Evolutionary conservation across 1,140 invertebrate genomes (phyloP).

Genomic region (Contarinia nasturtii): DNA sequence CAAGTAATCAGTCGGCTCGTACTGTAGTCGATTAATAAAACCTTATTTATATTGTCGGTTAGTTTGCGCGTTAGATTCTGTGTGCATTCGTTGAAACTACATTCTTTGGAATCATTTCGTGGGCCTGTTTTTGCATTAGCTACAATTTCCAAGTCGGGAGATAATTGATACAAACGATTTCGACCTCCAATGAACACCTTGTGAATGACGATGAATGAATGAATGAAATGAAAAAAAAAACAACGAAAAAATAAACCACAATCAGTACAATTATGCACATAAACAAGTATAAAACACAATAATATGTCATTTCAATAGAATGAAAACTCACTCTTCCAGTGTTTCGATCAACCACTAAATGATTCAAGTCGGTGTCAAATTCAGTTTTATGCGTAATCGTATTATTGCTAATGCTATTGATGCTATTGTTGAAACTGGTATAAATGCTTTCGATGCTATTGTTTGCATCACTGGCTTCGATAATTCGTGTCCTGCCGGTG

Average conservation of each 20-base stretch:
- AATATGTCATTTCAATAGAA: not conserved
- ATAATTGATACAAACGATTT: conserved; percentile 83
- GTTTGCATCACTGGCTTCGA: not conserved
- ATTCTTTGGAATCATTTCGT: conserved; percentile 70
- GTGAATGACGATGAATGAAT: not conserved
- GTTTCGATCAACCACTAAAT: conserved; percentile 79
- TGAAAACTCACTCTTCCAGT: conserved; percentile 43
- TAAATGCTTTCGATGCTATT: not conserved
- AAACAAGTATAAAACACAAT: not conserved
- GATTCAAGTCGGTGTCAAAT: conserved; percentile 34
- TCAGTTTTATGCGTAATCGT: conserved; percentile 17
- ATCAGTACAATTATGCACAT: not conserved
- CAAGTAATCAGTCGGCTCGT: conserved; percentile 81
- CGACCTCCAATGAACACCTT: conserved; percentile 77
- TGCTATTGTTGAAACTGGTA: not conserved
- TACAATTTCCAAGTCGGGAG: conserved; percentile 60
- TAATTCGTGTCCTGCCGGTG: not conserved
- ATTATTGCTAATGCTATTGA: conserved; percentile 2
- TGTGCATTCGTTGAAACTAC: conserved; percentile 70
- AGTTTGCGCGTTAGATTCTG: conserved; percentile 43
- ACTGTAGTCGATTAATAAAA: conserved; percentile 82
- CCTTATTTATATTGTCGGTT: conserved; percentile 90
- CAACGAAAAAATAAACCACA: not conserved
- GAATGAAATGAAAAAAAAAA: not conserved
- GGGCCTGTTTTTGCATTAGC: conserved; percentile 74